Conservation (phyloP, 35 echinoderm and acorn worm species). For the Ophiothrix spiculata region DNA sequence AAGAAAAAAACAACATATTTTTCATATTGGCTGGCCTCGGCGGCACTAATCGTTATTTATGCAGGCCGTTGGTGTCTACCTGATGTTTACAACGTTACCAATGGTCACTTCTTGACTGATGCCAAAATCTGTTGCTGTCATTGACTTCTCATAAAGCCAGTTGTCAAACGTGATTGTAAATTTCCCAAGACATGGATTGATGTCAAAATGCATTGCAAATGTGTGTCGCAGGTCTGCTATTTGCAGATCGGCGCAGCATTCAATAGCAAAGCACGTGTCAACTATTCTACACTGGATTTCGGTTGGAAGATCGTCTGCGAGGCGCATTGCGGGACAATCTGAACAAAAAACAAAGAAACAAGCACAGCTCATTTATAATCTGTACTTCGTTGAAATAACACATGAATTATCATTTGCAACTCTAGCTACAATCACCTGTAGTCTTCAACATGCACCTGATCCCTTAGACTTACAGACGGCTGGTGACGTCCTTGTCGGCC, state of each 20-base stretch:
- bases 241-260: slow-evolving; percentile 21
- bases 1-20: too few species aligned
- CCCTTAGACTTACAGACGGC: too few species aligned
- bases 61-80: too few species aligned
- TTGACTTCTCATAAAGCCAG: slow-evolving; percentile 19
- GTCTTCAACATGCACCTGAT: too few species aligned
- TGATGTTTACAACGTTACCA: slow-evolving; percentile 1
- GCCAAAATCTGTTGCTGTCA: slow-evolving; percentile 16
- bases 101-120: slow-evolving; percentile 25
- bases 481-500: too few species aligned
- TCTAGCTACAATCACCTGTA: too few species aligned
- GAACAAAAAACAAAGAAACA: too few species aligned
- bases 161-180: slow-evolving; percentile 7
- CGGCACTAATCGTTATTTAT: too few species aligned
- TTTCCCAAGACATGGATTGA: slow-evolving; percentile 23
- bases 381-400: too few species aligned
- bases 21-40: too few species aligned
- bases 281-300: background rate
- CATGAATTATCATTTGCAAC: too few species aligned
- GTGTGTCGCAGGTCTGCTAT: background rate
- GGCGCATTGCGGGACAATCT: background rate
- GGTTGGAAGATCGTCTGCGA: background rate
- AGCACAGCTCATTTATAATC: too few species aligned
- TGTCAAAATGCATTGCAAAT: background rate
- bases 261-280: slow-evolving; percentile 21